Conservation (phyloP, 1,140 invertebrate genomes). For the Drosophila ohnishii region DNA sequence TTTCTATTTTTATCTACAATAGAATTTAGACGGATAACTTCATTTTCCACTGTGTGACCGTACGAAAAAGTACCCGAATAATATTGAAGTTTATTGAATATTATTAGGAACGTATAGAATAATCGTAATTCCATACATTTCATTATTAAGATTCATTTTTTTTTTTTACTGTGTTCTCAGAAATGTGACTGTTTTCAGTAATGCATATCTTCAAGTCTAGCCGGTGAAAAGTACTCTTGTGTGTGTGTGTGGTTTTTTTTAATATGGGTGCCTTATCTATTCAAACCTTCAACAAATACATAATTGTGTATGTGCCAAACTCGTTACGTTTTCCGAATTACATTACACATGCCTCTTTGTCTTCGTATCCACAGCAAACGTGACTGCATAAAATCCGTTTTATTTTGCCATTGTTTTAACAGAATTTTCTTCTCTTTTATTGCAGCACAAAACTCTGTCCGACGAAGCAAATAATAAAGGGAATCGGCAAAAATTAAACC, state of each 20-base stretch:
- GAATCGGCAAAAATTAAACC: slow-evolving; percentile 16
- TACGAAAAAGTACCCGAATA: no score
- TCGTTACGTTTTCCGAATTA: not conserved
- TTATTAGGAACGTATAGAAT: no score
- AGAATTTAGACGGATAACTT: not conserved
- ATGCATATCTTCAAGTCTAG: not conserved
- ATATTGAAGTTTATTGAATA: no score
- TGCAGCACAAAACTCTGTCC: slow-evolving; percentile 29
- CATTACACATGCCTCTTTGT: not conserved
- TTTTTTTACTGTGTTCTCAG: no score
- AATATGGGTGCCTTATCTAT: not conserved
- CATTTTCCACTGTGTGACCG: no score
- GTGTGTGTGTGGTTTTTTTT: no score
- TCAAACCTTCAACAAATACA: not conserved
- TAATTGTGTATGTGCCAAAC: not conserved
- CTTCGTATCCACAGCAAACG: not conserved
- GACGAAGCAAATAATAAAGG: slow-evolving; percentile 5
- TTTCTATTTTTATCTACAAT: slow-evolving; percentile 13
- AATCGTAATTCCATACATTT: no score
- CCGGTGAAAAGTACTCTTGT: not conserved
- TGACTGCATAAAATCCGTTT: slow-evolving; percentile 8
- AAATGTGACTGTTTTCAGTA: no score
- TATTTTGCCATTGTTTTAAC: slow-evolving; percentile 20
- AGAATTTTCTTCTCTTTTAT: slow-evolving; percentile 6
- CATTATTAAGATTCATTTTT: no score